Evolutionary conservation across 2,888 invertebrate genomes (phyloP).

Genomic region (Drosophila peninsularis): DNA sequence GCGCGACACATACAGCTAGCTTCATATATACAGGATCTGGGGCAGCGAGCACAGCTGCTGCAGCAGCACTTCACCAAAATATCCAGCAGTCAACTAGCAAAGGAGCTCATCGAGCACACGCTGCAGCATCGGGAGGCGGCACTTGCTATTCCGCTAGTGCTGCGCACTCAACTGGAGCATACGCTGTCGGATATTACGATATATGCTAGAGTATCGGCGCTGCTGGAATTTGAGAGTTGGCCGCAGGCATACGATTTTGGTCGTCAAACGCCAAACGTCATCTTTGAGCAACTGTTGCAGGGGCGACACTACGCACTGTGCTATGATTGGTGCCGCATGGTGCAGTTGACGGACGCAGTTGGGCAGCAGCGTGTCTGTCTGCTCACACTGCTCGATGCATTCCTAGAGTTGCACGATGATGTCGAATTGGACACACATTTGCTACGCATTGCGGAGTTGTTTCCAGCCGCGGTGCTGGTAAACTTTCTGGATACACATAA

Average conservation of each 20-base stretch:
- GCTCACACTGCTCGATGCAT: conserved; percentile 70
- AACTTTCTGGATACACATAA: conserved; percentile 88
- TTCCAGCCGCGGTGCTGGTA: conserved; percentile 87
- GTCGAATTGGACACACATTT: conserved; percentile 82
- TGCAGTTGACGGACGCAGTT: conserved; percentile 81
- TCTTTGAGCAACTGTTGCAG: conserved; percentile 80
- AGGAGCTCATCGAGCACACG: conserved; percentile 83
- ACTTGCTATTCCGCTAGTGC: conserved; percentile 76
- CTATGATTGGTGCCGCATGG: conserved; percentile 89
- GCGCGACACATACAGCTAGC: conserved; percentile 73
- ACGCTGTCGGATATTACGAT: conserved; percentile 88
- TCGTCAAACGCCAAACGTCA: conserved; percentile 79
- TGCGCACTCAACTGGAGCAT: conserved; percentile 85
- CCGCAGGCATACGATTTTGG: conserved; percentile 86
- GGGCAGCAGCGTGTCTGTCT: conserved; percentile 82
- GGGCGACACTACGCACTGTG: conserved; percentile 86
- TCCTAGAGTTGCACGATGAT: conserved; percentile 73
- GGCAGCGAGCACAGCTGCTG: conserved; percentile 72
- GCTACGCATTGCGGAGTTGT: conserved; percentile 86
- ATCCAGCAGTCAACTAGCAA: conserved; percentile 79
- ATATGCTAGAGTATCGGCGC: conserved; percentile 87
- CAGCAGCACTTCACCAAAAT: conserved; percentile 82
- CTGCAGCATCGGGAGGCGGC: conserved; percentile 85
- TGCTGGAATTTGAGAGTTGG: conserved; percentile 87
- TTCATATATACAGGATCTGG: conserved; percentile 75